Evolutionary conservation across 1,140 invertebrate species (phyloP), one percentile per base, ranked within the genome.

Genomic region (Stegodyphus mimosarum): DNA sequence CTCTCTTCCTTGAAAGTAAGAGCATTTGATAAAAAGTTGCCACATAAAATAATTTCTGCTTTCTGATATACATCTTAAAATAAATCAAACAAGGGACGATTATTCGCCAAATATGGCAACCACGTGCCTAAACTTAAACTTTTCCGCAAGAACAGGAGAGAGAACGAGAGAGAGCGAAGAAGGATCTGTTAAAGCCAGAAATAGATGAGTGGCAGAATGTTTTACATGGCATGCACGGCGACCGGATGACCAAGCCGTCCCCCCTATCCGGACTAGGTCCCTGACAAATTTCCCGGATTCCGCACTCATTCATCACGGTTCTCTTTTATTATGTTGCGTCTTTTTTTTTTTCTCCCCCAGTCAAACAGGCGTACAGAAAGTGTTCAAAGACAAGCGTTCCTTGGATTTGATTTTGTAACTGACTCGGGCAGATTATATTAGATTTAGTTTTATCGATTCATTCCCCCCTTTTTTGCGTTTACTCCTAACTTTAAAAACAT

Each of bases 281-380:
- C 79, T 83, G 79, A 83, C 79, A 83, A 83, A 83, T 83, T 73
- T 83, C 48, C 79, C 79, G 79, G 79, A 83, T 83, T 73, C 79
- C 71, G 69, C 33, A 17, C 79, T 67, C 79, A 83, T 83, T 83
- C 79, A 83, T 83, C 79, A 83, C 70, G 79, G 48, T 63, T 63
- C 79, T 64, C 79, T 83, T 83, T 83, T 83, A 83, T 83, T 83
- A 83, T 83, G 79, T 83, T 74, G 70, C 70, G 17, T 49, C 11
- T 15, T 48, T 13, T 75, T 33, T n/a, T 13, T 77, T 77, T 77
- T 55, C 33, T 75, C 3, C 13, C n/a, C 17, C 50, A 63, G 6
- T 6, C 33, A 33, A 33, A 33, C 33, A 33, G 33, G 33, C 33
- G 33, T 33, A 33, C 33, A 33, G 33, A 33, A 33, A 33, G 33